These are phyloP conservation scores for Sardina pilchardus DNA, from an alignment of 2,113 vertebrate species.

Conservation along the genomic window DNA sequence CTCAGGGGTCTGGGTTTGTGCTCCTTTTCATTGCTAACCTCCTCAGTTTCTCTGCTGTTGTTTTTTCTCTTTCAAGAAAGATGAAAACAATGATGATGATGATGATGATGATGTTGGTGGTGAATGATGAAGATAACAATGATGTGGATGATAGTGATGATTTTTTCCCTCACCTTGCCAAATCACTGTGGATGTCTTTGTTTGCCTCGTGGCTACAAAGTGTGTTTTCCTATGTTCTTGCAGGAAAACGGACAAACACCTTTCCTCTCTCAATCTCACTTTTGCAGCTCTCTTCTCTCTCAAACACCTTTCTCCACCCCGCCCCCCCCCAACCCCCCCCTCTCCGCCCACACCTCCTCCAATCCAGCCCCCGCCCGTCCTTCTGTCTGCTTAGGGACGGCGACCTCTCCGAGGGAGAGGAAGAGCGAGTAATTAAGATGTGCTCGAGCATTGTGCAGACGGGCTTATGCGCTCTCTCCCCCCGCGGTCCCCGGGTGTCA, in stretches of 20 bases:
- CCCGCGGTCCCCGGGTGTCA: slow-evolving; percentile 31
- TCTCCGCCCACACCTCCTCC: background rate
- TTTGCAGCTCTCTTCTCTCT: background rate
- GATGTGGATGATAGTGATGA: background rate
- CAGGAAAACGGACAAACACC: slow-evolving; percentile 26
- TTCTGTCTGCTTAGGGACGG: slow-evolving; percentile 25
- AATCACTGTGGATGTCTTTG: slow-evolving; percentile 24
- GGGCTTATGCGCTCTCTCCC: slow-evolving; percentile 17
- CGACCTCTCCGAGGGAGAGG: slow-evolving; percentile 27
- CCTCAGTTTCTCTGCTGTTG: background rate
- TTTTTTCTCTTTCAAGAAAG: background rate
- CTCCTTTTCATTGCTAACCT: background rate
- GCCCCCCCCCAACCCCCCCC: background rate
- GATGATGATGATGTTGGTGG: background rate
- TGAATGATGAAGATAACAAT: background rate
- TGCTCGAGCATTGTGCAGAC: slow-evolving; percentile 36
- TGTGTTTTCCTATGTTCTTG: slow-evolving; percentile 15
- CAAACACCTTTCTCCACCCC: background rate
- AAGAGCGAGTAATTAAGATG: slow-evolving; percentile 40
- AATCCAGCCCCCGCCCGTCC: background rate
- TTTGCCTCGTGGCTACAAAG: slow-evolving; percentile 27
- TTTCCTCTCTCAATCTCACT: background rate
- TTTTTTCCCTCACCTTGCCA: background rate
- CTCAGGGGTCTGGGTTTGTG: background rate
- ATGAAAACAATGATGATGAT: background rate